Evolutionary conservation across 1,140 invertebrate genomes (phyloP), one percentile per base, ranked within the genome.

Genomic region (Halesus radiatus): DNA sequence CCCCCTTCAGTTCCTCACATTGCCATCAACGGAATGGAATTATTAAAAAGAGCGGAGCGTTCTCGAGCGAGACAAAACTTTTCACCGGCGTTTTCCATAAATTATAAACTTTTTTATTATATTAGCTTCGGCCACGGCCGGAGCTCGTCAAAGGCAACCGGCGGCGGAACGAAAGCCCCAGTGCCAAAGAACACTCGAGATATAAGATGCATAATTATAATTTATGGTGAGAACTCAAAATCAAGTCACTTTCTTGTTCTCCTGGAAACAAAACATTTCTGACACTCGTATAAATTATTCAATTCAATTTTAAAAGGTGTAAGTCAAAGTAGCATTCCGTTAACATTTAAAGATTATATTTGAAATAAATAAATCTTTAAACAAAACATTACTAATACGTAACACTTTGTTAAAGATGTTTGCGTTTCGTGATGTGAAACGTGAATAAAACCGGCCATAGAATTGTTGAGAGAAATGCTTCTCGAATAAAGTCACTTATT

Each of bases 31-130:
- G 66, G 66, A 79, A 62, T 79, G 66, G 70, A 66, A 75, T 76
- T 80, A 80, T 80, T 80, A 80, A 80, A 80, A 80, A 80, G 56
- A 80, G 58, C 70, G 79, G 73, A 50, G 56, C 50, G 73, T 45
- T 53, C 79, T 54, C 66, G 70, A 50, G 64, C 66, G 53, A 72
- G 66, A 60, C 70, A 37, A 66, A 74, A 52, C 56, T 80, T 80
- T 75, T 50, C 70, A 58, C 73, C 60, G 58, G 56, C 79, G 52
- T 76, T 80, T 80, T 80, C 70, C 72, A 80, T 75, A 80, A 80
- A 80, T 80, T 80, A 80, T 56, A 76, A 80, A 80, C 58, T 80
- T 80, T 79, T 76, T 80, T 80, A 80, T 80, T 80, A 80, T 80
- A 68, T 80, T 80, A 80, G 56, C 79, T 76, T 53, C 37, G 37